Conservation (phyloP, 2,888 invertebrate genomes). For the Holacanthella duospinosa region DNA sequence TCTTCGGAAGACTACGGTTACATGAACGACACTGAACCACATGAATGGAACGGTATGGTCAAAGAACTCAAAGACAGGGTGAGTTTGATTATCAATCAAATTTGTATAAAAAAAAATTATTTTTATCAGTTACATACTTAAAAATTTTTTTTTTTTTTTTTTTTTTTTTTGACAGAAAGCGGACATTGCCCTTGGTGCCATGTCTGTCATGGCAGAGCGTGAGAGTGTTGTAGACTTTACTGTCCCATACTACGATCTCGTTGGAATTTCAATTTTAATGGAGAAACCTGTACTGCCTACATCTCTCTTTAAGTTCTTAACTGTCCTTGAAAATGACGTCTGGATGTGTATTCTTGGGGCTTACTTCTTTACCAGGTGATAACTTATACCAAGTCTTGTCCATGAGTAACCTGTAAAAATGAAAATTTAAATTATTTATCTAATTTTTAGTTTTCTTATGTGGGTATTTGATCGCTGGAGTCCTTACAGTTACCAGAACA, state of each 20-base stretch:
- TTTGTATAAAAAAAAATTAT: too few relatives aligned
- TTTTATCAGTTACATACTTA: too few relatives aligned
- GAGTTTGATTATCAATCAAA: too few relatives aligned
- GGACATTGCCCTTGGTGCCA: conserved; percentile 83
- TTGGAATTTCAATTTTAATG: conserved; percentile 94
- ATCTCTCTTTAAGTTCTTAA: conserved; percentile 90
- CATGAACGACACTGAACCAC: conserved; percentile 65
- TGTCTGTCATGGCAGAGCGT: conserved; percentile 88
- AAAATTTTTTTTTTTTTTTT: too few relatives aligned
- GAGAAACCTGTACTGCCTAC: conserved; percentile 77
- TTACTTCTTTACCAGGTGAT: conserved; percentile 80
- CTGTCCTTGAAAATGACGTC: conserved; percentile 88
- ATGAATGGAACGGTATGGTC: conserved; percentile 73
- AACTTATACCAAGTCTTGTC: too few relatives aligned
- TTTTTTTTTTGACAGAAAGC: too few relatives aligned
- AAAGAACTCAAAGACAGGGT: conserved; percentile 66
- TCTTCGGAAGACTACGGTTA: conserved; percentile 45
- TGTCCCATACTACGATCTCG: conserved; percentile 94
- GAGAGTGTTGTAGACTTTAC: conserved; percentile 97
- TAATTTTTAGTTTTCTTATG: conserved; percentile 63
- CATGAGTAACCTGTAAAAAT: neutral
- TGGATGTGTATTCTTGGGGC: conserved; percentile 94
- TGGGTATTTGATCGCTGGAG: conserved; percentile 96
- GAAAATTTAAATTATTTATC: neutral
- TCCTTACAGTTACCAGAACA: conserved; percentile 93